Conservation (phyloP, 2,888 invertebrate genomes). For the Morpho deidamia region DNA sequence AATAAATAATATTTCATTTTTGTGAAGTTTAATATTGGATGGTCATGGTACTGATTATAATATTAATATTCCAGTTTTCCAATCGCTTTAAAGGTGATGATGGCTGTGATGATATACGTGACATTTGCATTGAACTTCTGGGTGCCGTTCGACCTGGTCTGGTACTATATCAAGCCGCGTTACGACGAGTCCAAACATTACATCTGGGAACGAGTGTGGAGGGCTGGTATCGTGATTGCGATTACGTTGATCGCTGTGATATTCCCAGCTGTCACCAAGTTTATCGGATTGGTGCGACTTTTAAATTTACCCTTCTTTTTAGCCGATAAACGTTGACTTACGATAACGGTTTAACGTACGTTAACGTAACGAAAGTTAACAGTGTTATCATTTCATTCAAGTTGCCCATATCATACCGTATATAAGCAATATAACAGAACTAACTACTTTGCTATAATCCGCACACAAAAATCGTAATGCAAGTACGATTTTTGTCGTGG, state of each 20-base stretch:
- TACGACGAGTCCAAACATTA: conserved; percentile 32
- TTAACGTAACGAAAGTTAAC: too few relatives aligned
- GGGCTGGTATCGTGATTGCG: conserved; percentile 29
- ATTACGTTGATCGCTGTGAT: conserved; percentile 33
- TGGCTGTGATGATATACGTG: conserved; percentile 40
- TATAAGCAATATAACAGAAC: too few relatives aligned
- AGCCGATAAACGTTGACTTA: too few relatives aligned
- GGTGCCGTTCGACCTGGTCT: conserved; percentile 45
- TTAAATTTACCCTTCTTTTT: not conserved
- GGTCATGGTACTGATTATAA: not conserved
- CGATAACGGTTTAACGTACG: too few relatives aligned
- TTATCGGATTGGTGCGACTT: conserved; percentile 45
- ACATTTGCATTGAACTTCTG: conserved; percentile 46
- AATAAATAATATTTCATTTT: too few relatives aligned
- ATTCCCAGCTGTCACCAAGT: conserved; percentile 39
- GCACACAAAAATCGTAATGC: too few relatives aligned
- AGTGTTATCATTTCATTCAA: too few relatives aligned
- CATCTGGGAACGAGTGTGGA: conserved; percentile 49
- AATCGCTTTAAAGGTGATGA: conserved; percentile 36
- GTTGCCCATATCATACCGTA: too few relatives aligned
- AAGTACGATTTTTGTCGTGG: too few relatives aligned
- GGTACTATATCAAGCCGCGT: conserved; percentile 37
- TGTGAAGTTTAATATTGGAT: not conserved
- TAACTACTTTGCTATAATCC: too few relatives aligned
- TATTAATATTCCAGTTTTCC: conserved; percentile 35